These are phyloP conservation scores for Lateolabrax maculatus DNA, from an alignment of 2,797 vertebrate genomes.

Conservation along the genomic window DNA sequence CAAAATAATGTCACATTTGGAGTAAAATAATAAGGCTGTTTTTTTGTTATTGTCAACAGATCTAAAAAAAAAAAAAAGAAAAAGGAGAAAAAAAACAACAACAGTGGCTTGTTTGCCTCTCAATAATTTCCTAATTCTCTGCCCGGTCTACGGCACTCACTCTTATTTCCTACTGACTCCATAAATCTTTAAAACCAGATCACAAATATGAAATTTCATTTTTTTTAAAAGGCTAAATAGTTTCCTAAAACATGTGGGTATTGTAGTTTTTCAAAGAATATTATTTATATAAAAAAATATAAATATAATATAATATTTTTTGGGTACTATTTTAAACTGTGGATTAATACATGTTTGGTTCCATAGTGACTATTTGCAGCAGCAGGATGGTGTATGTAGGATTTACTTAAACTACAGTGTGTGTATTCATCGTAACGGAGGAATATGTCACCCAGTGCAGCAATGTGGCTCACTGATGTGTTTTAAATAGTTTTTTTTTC, in stretches of 20 bases:
- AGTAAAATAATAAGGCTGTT: neutral
- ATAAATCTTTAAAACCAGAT: neutral
- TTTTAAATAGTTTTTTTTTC: too few species aligned
- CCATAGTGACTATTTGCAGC: neutral
- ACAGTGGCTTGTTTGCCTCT: neutral
- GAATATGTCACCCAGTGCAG: neutral
- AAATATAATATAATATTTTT: too few species aligned
- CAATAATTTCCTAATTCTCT: neutral
- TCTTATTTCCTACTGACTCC: neutral
- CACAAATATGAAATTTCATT: neutral
- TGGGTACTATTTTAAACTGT: neutral
- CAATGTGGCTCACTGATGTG: neutral
- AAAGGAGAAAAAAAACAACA: too few species aligned
- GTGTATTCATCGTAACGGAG: neutral
- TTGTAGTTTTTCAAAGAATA: neutral
- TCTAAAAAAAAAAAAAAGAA: too few species aligned
- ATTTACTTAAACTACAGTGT: neutral
- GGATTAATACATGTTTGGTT: neutral
- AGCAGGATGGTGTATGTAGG: neutral
- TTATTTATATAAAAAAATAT: too few species aligned
- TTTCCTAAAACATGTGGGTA: neutral
- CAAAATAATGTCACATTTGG: neutral
- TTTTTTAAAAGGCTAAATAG: neutral
- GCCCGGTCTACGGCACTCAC: neutral
- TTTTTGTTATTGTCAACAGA: neutral